Percentiles rank a stretch among this genome's conserved stretches.
Evolutionary conservation across 2,888 invertebrate species (phyloP).

Genomic region (Rhodophaea formosa): DNA sequence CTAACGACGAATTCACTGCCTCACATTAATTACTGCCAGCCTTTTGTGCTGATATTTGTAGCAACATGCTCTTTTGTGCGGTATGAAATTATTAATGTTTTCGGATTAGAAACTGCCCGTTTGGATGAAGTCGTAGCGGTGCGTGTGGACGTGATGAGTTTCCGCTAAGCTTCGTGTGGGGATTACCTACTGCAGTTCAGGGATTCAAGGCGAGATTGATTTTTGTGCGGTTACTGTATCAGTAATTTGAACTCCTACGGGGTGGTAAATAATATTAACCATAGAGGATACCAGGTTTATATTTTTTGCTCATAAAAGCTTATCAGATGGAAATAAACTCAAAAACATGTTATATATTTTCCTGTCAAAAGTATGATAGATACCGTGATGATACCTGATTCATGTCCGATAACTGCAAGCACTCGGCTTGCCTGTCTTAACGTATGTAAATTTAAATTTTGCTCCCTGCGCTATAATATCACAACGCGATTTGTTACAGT

Average conservation of each 20-base stretch:
- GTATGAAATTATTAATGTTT: conserved; percentile 67
- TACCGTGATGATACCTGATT: no score
- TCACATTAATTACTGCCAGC: conserved; percentile 70
- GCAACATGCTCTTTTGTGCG: conserved; percentile 73
- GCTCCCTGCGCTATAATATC: not conserved
- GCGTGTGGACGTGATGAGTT: conserved; percentile 55
- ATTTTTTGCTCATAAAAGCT: no score
- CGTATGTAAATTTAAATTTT: not conserved
- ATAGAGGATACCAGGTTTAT: no score
- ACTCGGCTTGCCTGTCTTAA: not conserved
- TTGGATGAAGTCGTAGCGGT: not conserved
- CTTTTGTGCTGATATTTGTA: conserved; percentile 72
- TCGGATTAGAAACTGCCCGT: conserved; percentile 58
- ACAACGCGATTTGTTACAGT: no score
- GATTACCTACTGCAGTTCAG: conserved; percentile 28
- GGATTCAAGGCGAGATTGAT: not conserved
- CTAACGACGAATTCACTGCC: conserved; percentile 68
- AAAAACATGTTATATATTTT: no score
- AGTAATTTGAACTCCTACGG: no score
- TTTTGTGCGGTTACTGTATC: not conserved
- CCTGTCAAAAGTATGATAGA: no score
- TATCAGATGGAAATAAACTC: no score
- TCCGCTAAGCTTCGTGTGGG: conserved; percentile 39
- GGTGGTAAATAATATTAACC: no score
- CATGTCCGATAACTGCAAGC: not conserved